phyloP scores from a whole-genome alignment of 2,113 vertebrate genomes.

The Osmerus eperlanus region DNA sequence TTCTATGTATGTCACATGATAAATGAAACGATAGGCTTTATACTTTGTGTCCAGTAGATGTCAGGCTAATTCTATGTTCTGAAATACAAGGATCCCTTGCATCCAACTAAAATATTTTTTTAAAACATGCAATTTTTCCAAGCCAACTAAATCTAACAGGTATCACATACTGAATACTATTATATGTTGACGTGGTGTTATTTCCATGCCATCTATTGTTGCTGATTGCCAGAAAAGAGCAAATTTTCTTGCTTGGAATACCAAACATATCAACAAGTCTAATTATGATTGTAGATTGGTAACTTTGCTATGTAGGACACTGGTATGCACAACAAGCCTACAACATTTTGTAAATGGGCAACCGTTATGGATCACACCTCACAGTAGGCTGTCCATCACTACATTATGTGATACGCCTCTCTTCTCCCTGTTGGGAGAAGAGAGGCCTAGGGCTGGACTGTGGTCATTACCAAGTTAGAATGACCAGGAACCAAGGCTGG shows the following conservation, averaged over 20 bases:
- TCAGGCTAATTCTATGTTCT: slow-evolving; percentile 53
- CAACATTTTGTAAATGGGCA: not conserved
- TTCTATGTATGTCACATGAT: not conserved
- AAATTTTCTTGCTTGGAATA: too few species aligned
- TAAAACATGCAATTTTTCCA: not conserved
- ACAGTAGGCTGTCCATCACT: not conserved
- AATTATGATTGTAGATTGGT: too few species aligned
- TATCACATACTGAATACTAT: not conserved
- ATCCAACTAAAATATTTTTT: not conserved
- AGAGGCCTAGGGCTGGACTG: not conserved
- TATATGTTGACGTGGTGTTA: too few species aligned
- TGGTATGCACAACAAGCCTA: not conserved
- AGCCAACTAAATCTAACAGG: not conserved
- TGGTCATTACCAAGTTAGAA: not conserved
- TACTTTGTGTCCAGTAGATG: slow-evolving; percentile 64
- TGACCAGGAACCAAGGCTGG: not conserved
- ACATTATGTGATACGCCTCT: not conserved
- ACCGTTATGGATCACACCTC: not conserved
- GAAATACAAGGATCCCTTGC: not conserved
- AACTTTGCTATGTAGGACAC: too few species aligned
- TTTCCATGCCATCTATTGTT: too few species aligned
- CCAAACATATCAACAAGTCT: too few species aligned
- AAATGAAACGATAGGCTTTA: too few species aligned
- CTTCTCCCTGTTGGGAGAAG: not conserved
- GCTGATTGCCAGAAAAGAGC: too few species aligned